Base-by-base conservation (phyloP, 2,113 vertebrate genomes). In the Myotis brandtii region DNA sequence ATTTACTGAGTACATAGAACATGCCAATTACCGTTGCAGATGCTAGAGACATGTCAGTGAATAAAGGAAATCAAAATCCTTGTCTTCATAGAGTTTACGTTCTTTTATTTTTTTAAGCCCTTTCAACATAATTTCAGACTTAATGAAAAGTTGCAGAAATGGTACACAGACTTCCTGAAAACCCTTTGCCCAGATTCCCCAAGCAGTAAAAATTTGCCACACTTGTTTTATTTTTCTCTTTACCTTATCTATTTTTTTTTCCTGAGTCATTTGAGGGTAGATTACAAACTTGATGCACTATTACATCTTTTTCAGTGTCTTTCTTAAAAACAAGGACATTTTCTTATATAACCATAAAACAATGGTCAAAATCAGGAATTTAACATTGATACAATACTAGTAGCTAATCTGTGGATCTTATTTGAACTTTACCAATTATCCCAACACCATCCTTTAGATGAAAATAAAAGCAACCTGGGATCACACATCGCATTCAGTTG, bases 61-160 rank as follows among this genome's bases (percentile, higher is more conserved):
- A 50, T 27, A 82, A 70, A 82, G n/a, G 48, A 70, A n/a, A 40
- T 66, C 32, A 23, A 79, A 83, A 82, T n/a, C 16, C 18, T 64
- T 66, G 1, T 66, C 62, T 70, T 89, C 30, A 0, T 27, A 17
- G 16, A 50, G 18, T 14, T 40, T n/a, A 62, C 2, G 11, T 34
- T 73, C 11, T 56, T 48, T 88, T 77, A 32, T 54, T 72, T 91
- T 59, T 86, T 84, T 52, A 77, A 32, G 30, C 43, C 37, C 40
- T 52, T 95, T 95, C 32, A 59, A 86, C 21, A 25, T 83, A 89
- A 69, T 48, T 81, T 89, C 79, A 92, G 40, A 95, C 25, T 54
- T 89, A 80, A 76, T 52, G 76, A 56, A 80, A 69, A 87, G 46
- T 79, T 79, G 46, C 52, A 82, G 69, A 93, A 84, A 52, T 43